Evolutionary conservation across 2,113 vertebrate genomes (phyloP).

Genomic region (Leptocoma aspasia): DNA sequence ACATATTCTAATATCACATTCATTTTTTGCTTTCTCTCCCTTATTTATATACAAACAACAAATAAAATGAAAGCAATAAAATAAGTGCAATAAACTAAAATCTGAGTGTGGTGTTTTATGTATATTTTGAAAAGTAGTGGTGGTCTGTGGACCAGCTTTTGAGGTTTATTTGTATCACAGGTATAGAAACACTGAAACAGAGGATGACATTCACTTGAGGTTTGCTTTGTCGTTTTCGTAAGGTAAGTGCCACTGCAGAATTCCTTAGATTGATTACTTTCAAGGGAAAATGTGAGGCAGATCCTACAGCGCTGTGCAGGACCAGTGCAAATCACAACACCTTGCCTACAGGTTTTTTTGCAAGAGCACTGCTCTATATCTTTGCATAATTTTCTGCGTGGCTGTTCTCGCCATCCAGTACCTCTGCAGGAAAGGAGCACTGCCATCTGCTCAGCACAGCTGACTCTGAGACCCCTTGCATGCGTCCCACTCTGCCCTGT

Average conservation of each 20-base stretch:
- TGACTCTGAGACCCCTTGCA: neutral
- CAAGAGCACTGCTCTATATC: neutral
- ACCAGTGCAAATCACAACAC: neutral
- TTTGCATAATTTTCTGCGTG: neutral
- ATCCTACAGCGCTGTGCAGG: neutral
- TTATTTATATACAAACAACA: neutral
- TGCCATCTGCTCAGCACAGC: neutral
- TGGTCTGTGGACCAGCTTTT: neutral
- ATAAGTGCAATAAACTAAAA: neutral
- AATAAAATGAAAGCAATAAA: neutral
- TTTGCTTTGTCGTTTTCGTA: neutral
- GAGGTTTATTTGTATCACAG: neutral
- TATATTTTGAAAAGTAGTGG: neutral
- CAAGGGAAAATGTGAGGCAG: neutral
- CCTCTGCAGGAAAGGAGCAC: fast-evolving
- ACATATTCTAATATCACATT: neutral
- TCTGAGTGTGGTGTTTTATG: neutral
- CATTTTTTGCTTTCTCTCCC: neutral
- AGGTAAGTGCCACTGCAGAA: neutral
- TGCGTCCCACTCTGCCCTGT: fast-evolving
- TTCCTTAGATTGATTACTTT: neutral
- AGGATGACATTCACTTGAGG: neutral
- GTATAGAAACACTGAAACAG: neutral
- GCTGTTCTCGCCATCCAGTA: fast-evolving
- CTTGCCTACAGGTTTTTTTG: neutral